phyloP scores from a whole-genome alignment of 2,888 invertebrate genomes.

The Chelonus formosanus region DNA sequence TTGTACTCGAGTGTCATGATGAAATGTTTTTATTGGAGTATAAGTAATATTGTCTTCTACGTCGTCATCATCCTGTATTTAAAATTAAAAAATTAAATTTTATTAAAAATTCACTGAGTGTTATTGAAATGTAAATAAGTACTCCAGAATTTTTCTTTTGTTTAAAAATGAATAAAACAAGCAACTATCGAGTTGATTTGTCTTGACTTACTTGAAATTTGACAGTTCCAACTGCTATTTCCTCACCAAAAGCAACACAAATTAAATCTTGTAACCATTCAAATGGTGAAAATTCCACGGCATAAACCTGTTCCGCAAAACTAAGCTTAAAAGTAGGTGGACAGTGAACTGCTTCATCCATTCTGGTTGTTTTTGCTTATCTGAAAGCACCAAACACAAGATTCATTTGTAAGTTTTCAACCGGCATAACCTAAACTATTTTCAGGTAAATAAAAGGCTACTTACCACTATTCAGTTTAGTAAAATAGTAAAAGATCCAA shows the following conservation, averaged over 20 bases:
- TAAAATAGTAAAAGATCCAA: too few species aligned
- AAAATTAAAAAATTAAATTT: slow-evolving; percentile 25
- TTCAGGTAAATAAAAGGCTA: too few species aligned
- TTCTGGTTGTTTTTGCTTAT: slow-evolving; percentile 35
- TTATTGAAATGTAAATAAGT: background rate
- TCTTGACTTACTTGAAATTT: slow-evolving; percentile 67
- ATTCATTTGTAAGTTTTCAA: slow-evolving; percentile 2
- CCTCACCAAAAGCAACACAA: slow-evolving; percentile 70
- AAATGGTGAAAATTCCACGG: slow-evolving; percentile 71
- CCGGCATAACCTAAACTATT: background rate
- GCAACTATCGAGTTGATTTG: too few species aligned
- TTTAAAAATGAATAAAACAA: background rate
- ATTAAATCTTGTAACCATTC: slow-evolving; percentile 74
- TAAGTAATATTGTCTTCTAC: slow-evolving; percentile 67
- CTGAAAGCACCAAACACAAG: slow-evolving; percentile 8
- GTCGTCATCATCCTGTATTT: slow-evolving; percentile 67
- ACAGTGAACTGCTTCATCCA: slow-evolving; percentile 58
- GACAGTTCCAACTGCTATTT: slow-evolving; percentile 69
- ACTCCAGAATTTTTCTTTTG: background rate
- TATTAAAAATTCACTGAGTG: background rate
- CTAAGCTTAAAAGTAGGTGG: slow-evolving; percentile 66
- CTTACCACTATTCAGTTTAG: too few species aligned
- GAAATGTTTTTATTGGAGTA: slow-evolving; percentile 68
- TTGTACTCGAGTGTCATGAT: slow-evolving; percentile 68
- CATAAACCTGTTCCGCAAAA: slow-evolving; percentile 68